Evolutionary conservation across 2,888 invertebrate species (phyloP), one percentile per base, ranked within the genome.

Genomic region (Caradrina clavipalpis): DNA sequence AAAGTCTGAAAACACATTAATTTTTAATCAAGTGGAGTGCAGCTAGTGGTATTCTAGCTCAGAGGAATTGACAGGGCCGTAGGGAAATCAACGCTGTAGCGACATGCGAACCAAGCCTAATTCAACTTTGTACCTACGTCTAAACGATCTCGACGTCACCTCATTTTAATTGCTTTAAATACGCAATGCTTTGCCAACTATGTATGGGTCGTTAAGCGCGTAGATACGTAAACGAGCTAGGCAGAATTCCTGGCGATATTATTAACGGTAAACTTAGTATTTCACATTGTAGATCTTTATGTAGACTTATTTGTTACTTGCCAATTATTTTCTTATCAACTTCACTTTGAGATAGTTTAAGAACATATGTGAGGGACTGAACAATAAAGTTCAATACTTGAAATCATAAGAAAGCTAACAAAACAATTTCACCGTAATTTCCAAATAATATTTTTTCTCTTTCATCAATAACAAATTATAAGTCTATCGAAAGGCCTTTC

Each of bases 1-100:
- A 90, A 89, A 89, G 80, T 71, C 78, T 88, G 86, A 88, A 90
- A 89, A 90, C 81, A 85, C 87, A 87, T 92, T 86, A 90, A 92
- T 90, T 83, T 91, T 92, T 93, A 92, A 93, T 93, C 90, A 92
- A 87, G 86, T 88, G 81, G 88, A 93, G 92, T 93, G 91, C 91
- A 90, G 86, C 87, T 87, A 89, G 86, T 87, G 87, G 83, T 87
- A 88, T 89, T 86, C 84, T 81, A 85, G 85, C 86, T 75, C 83
- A 76, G 82, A 83, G 87, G 87, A 86, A 88, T 92, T 89, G 90
- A 89, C 89, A 83, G 82, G 90, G 80, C 93, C 89, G 82, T 75
- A 66, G 93, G 93, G 94, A 94, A 94, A 93, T 94, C 93, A 93
- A 77, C 82, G 84, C 68, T 75, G 82, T 78, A 54, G 80, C 86